phyloP scores from a whole-genome alignment of 2,888 invertebrate species.

The Torymus texanus region DNA sequence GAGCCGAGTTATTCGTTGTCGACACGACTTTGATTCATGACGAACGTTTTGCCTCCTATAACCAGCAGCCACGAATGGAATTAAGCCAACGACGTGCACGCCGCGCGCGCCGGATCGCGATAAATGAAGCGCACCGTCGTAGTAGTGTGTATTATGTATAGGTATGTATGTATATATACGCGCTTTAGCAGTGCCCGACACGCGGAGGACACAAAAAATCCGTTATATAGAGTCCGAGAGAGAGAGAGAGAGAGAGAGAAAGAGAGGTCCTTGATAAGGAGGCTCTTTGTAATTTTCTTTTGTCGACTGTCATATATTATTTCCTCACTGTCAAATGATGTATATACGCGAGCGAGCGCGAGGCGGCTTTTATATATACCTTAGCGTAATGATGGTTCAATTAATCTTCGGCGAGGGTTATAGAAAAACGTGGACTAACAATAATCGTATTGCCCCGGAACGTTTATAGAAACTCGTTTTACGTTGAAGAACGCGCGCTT shows the following conservation, averaged over 20 bases:
- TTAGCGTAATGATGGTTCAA: constrained; percentile 40
- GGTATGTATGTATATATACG: too few species aligned
- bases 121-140: constrained; percentile 40
- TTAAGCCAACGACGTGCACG: constrained; percentile 7
- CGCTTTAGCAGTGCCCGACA: background rate
- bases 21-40: constrained; percentile 47
- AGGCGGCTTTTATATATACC: background rate
- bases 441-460: constrained; percentile 16
- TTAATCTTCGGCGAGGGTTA: constrained; percentile 26
- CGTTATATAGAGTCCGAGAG: constrained; percentile 38
- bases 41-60: constrained; percentile 48
- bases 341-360: background rate
- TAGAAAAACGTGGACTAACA: background rate
- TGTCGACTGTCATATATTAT: constrained; percentile 46
- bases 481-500: background rate
- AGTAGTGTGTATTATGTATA: background rate
- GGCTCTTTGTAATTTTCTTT: constrained; percentile 46
- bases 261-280: constrained; percentile 44
- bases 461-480: background rate
- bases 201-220: constrained; percentile 27
- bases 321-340: constrained; percentile 34
- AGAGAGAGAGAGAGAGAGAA: background rate
- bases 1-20: background rate
- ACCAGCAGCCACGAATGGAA: constrained; percentile 42
- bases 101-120: constrained; percentile 34